Evolutionary conservation across 2,888 invertebrate genomes (phyloP).

Genomic region (Silvanus unidentatus): DNA sequence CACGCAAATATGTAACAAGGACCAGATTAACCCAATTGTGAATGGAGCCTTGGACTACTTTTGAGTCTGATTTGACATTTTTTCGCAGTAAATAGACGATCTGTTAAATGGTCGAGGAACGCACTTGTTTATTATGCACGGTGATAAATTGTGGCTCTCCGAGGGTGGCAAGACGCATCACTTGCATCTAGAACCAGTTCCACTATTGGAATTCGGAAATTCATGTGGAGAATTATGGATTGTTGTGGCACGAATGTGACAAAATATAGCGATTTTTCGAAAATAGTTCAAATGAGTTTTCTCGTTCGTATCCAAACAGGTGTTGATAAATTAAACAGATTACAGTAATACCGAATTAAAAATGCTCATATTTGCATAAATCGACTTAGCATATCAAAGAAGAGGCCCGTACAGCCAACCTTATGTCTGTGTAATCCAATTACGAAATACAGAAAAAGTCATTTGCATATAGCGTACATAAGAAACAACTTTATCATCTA

Average conservation of each 20-base stretch:
- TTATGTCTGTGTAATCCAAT: constrained; percentile 1
- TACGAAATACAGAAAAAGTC: constrained; percentile 5
- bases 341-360: not conserved
- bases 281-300: not conserved
- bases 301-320: not conserved
- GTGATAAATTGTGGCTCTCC: not conserved
- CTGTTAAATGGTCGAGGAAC: no score
- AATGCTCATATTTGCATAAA: constrained; percentile 4
- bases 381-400: constrained; percentile 4
- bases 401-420: not conserved
- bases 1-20: no score
- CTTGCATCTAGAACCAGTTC: not conserved
- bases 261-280: no score
- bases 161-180: constrained; percentile 3
- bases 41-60: no score
- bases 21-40: no score
- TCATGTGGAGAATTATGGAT: no score
- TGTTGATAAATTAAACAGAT: constrained; percentile 4
- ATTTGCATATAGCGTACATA: not conserved
- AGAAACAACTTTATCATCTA: constrained; percentile 3
- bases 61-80: no score
- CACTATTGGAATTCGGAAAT: not conserved
- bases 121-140: no score
- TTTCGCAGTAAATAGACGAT: no score
- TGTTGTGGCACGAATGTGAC: no score